Conservation (phyloP, 2,888 invertebrate species). For the Temnothorax ravouxi region DNA sequence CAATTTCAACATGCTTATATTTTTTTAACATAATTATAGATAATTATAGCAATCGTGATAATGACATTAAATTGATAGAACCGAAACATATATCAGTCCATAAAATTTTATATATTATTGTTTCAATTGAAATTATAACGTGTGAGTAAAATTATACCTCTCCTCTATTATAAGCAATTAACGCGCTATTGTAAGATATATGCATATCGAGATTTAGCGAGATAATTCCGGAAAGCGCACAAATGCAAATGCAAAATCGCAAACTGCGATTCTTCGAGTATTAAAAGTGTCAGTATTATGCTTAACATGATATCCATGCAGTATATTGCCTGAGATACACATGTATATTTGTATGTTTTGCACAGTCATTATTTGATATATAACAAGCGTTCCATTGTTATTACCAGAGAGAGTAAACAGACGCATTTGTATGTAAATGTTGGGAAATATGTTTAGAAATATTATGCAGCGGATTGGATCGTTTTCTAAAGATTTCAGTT, state of each 20-base stretch:
- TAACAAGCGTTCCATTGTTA: not conserved
- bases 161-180: not conserved
- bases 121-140: not conserved
- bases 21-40: not conserved
- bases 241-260: not conserved
- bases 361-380: slow-evolving; percentile 24
- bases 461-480: too few species aligned
- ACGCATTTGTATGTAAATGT: not conserved
- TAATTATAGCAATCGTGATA: not conserved
- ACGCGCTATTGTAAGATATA: not conserved
- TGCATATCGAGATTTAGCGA: slow-evolving; percentile 7
- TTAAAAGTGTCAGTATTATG: slow-evolving; percentile 1
- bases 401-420: not conserved
- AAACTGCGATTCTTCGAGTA: slow-evolving; percentile 15
- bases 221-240: slow-evolving; percentile 6
- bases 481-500: not conserved
- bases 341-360: not conserved
- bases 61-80: not conserved
- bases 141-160: not conserved
- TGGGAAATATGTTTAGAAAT: not conserved
- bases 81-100: not conserved
- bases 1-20: not conserved
- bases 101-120: slow-evolving; percentile 1
- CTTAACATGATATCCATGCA: not conserved
- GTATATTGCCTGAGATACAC: slow-evolving; percentile 1